Evolutionary conservation across 1,140 invertebrate species (phyloP), one percentile per base, ranked within the genome.

Genomic region (Zaprionus ghesquierei): DNA sequence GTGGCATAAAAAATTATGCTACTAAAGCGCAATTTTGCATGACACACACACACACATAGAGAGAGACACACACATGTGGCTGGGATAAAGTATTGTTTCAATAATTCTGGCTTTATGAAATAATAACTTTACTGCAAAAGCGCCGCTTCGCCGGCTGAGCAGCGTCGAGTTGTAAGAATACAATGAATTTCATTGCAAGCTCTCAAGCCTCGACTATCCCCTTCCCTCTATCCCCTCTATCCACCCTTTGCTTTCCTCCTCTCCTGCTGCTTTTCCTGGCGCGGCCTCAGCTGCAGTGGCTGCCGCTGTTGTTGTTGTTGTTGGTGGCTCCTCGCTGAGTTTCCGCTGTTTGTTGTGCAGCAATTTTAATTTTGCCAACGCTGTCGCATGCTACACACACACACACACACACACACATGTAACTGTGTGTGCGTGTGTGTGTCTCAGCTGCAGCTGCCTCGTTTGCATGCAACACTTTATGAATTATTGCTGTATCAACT

Each of bases 391-490:
- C 61, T 53, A 15, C 55, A 64, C 29, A 76, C 61, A 66, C 64
- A 80, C 74, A 64, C 58, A 55, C 64, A 58, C 53, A 58, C 25
- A 65, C 31, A 29, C 20, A 55, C 23, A 64, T 46, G 31, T 49
- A 25, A 12, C 12, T 62, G 58, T 69, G 51, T 71, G 56, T 79
- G 59, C 69, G 51, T 64, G 71, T 73, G 59, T 71, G 54, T 55
- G 69, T 44, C 77, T 85, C 85, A 90, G 81, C 86, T 86, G 86
- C 72, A 90, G 87, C 41, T 46, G 41, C 79, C 79, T 90, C 74
- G 87, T 87, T 86, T 90, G 87, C 87, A 90, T 90, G 87, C 87
- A 90, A 90, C 87, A 90, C 82, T 90, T 90, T 90, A 90, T 90
- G 82, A 90, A 90, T 90, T 90, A 90, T 90, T 90, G 87, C 87